Evolutionary conservation across 2,797 vertebrate species (phyloP).

Genomic region (Falco columbarius): DNA sequence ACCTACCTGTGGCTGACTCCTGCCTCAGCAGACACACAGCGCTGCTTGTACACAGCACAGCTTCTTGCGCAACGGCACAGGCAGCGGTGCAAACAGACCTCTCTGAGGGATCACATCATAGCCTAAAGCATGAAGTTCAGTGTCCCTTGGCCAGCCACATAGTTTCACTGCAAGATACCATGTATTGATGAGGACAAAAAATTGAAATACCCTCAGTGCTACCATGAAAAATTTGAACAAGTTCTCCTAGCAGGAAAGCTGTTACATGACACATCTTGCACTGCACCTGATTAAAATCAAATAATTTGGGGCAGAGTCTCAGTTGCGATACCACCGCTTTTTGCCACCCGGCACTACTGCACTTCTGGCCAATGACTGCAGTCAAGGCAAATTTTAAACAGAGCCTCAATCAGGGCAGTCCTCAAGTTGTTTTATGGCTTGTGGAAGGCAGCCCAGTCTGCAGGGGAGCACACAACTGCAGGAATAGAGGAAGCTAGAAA

Average conservation of each 20-base stretch:
- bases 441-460: slow-evolving; percentile 20
- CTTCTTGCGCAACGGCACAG: background rate
- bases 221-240: background rate
- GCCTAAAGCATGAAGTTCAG: background rate
- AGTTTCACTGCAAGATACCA: background rate
- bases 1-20: background rate
- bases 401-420: background rate
- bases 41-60: fast-evolving
- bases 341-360: background rate
- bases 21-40: background rate
- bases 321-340: background rate
- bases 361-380: background rate
- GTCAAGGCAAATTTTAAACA: background rate
- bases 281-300: background rate
- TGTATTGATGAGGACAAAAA: background rate
- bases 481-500: slow-evolving; percentile 6
- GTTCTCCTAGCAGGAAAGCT: background rate
- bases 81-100: fast-evolving
- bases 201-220: background rate
- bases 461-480: slow-evolving; percentile 37
- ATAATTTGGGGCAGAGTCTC: background rate
- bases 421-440: slow-evolving; percentile 11
- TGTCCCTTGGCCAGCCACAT: background rate
- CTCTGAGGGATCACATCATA: background rate
- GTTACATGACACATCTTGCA: background rate